These are phyloP conservation scores for Gymnarchus niloticus DNA, from an alignment of 2,113 vertebrate species.

Conservation along the genomic window DNA sequence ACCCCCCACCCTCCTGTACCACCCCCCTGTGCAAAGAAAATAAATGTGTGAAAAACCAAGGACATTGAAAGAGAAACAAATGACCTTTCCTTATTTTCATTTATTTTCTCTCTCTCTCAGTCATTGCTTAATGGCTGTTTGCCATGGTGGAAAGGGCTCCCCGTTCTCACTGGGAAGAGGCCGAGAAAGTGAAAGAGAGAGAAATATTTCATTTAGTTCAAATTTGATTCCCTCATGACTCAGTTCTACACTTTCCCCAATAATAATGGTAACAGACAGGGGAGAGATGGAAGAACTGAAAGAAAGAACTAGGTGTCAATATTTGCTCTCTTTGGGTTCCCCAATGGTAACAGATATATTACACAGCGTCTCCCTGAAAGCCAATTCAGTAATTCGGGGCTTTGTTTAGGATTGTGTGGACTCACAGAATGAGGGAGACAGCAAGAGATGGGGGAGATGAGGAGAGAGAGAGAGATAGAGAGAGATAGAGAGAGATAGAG, in stretches of 20 bases:
- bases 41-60: conserved; percentile 42
- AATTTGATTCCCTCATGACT: conserved; percentile 58
- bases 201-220: conserved; percentile 63
- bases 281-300: conserved; percentile 33
- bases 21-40: conserved; percentile 55
- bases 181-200: conserved; percentile 31
- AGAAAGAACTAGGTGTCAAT: conserved; percentile 66
- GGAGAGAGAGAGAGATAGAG: conserved; percentile 29
- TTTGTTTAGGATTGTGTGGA: conserved; percentile 55
- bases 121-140: conserved; percentile 69
- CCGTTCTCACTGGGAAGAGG: conserved; percentile 61
- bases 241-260: conserved; percentile 50
- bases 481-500: conserved; percentile 36
- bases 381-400: conserved; percentile 59
- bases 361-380: conserved; percentile 52
- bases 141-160: conserved; percentile 68
- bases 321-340: conserved; percentile 64
- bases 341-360: conserved; percentile 64
- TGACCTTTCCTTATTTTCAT: conserved; percentile 67
- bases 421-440: conserved; percentile 46
- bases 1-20: conserved; percentile 37
- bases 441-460: conserved; percentile 24
- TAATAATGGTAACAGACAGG: conserved; percentile 49
- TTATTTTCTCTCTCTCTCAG: conserved; percentile 53
- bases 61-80: conserved; percentile 68